These are phyloP conservation scores for Panonychus citri DNA, from an alignment of 1,140 invertebrate genomes.

Conservation along the genomic window DNA sequence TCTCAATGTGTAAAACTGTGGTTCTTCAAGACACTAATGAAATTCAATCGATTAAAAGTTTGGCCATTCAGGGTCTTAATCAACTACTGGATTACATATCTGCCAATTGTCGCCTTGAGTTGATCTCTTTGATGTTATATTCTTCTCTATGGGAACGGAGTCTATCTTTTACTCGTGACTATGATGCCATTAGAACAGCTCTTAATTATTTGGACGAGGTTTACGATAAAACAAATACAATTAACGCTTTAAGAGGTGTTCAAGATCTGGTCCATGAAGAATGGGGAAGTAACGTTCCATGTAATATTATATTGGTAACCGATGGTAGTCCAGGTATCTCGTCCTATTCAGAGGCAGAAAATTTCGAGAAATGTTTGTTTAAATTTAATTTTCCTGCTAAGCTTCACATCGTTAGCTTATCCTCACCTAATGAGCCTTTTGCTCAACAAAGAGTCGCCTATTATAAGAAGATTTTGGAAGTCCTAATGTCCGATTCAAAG, in stretches of 20 bases:
- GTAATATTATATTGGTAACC: conserved; percentile 42
- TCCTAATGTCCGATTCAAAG: conserved; percentile 17
- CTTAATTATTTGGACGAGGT: conserved; percentile 38
- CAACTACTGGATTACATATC: conserved; percentile 58
- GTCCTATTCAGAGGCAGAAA: conserved; percentile 5
- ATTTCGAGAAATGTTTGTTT: conserved; percentile 25
- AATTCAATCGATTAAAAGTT: conserved; percentile 34
- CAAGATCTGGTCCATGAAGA: conserved; percentile 48
- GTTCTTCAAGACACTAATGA: conserved; percentile 23
- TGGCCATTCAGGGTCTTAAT: conserved; percentile 57
- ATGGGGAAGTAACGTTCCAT: conserved; percentile 53
- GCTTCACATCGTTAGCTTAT: conserved; percentile 45
- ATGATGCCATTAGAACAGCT: conserved; percentile 44
- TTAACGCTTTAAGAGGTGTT: conserved; percentile 45
- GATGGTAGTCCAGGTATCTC: conserved; percentile 19
- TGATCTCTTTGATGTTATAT: conserved; percentile 57
- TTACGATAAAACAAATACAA: conserved; percentile 58
- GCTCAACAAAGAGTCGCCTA: conserved; percentile 21
- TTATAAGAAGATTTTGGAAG: conserved; percentile 29
- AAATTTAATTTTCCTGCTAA: conserved; percentile 58
- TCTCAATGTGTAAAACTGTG: conserved; percentile 47
- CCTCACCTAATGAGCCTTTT: conserved; percentile 20
- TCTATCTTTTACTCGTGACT: conserved; percentile 62
- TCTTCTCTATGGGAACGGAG: conserved; percentile 59
- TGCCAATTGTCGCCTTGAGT: conserved; percentile 60